Conservation (phyloP, 2,113 vertebrate species). For the Sinosuthora webbiana region DNA sequence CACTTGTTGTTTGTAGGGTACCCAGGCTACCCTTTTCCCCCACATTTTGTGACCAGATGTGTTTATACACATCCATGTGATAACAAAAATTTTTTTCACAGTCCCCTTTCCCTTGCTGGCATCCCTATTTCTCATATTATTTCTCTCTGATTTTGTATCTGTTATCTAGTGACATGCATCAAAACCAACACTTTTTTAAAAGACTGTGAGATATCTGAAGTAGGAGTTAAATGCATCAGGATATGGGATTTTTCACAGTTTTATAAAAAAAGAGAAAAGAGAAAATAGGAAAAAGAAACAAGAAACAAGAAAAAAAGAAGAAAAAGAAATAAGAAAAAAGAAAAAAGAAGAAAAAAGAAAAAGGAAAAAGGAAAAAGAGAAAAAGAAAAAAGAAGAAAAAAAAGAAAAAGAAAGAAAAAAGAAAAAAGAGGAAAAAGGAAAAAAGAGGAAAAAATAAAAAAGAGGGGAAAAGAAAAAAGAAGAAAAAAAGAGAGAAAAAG, state of each 20-base stretch:
- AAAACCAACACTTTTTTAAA: neutral
- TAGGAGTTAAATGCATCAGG: neutral
- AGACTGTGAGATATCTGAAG: neutral
- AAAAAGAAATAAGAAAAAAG: neutral
- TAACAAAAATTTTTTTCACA: neutral
- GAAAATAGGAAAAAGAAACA: accelerated
- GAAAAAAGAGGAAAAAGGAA: accelerated
- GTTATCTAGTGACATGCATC: neutral
- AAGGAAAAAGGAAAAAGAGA: too few relatives aligned
- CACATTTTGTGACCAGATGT: neutral
- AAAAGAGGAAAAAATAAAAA: neutral
- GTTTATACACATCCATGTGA: neutral
- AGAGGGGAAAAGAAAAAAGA: accelerated
- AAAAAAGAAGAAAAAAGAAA: neutral
- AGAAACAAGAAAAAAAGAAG: neutral
- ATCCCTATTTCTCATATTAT: neutral
- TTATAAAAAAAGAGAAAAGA: neutral
- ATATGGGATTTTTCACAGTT: neutral
- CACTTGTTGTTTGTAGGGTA: neutral
- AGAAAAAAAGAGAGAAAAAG: accelerated
- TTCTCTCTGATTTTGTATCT: neutral
- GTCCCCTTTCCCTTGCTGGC: neutral
- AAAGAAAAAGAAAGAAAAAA: neutral
- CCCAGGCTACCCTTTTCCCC: neutral
- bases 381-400: neutral